phyloP scores from a whole-genome alignment of 2,113 vertebrate species.

The Eublepharis macularius region DNA sequence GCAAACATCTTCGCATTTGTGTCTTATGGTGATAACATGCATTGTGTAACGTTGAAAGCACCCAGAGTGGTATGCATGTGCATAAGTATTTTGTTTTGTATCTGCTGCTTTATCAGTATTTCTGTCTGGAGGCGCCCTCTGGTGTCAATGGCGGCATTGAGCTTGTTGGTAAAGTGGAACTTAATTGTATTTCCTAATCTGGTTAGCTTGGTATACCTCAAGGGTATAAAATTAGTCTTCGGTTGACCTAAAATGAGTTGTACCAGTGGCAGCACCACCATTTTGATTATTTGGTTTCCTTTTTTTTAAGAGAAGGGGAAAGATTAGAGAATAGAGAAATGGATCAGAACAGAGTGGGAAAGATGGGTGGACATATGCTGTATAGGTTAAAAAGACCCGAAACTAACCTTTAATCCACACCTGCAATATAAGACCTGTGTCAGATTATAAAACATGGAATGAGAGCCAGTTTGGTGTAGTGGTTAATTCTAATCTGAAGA shows the following conservation, averaged over 20 bases:
- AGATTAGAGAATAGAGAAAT: neutral
- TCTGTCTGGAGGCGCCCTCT: slow-evolving; percentile 45
- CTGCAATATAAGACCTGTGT: neutral
- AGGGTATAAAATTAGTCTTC: neutral
- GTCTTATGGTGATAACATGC: neutral
- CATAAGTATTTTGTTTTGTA: neutral
- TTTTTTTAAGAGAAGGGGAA: neutral
- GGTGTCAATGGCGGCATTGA: slow-evolving; percentile 7
- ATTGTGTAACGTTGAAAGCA: neutral
- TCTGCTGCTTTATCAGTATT: neutral
- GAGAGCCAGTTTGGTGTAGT: too few relatives aligned
- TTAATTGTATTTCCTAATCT: neutral
- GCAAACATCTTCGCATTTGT: neutral
- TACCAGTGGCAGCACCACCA: neutral
- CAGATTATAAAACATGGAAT: neutral
- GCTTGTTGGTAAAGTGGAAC: neutral
- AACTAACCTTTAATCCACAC: neutral
- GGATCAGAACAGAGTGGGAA: neutral
- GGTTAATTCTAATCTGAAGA: too few relatives aligned
- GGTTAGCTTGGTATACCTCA: neutral
- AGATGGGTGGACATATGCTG: neutral
- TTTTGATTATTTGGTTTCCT: neutral
- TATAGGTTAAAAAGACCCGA: neutral
- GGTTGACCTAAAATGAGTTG: neutral
- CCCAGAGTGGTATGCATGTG: neutral